Evolutionary conservation across 2,113 vertebrate genomes (phyloP), one percentile per base, ranked within the genome.

Genomic region (Ginglymostoma cirratum): DNA sequence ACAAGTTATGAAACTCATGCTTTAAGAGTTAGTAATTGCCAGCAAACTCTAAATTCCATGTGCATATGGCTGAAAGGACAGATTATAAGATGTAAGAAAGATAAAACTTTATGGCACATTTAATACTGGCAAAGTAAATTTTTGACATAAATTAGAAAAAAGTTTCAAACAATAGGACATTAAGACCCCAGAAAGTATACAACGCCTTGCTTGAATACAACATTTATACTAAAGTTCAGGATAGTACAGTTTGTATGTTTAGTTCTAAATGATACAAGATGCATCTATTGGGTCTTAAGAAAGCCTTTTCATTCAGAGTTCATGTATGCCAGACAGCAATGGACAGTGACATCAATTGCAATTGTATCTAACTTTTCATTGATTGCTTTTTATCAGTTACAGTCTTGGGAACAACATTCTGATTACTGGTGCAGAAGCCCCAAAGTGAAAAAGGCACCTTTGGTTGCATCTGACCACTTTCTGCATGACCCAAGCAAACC

Each of bases 1-100:
- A 65, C 94, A 76, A 95, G 94, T 76, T 95, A 23, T 72, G 94
- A 12, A 34, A 52, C 93, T 45, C 15, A 70, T 95, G 42, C 42
- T 45, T 95, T 72, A 17, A 70, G 94, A 48, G 94, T 72, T 72
- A 95, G 69, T 48, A 45, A 95, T 72, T 70, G 69, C 42, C 94
- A 76, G 69, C 42, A 72, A 69, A 72, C 42, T 94, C 65, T 24
- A 72, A 27, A 95, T 42, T 94, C 94, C 69, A 48, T 48, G 67
- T 42, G 72, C 67, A 70, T 95, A 34, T 48, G 94, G 45, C 27
- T 95, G 69, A 72, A 95, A 95, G 94, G 94, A 45, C 67, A 72
- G 94, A 30, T 72, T 95, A 52, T 70, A 72, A 27, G 27, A 95
- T 48, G 21, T 34, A 48, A 48, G 38, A 76, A 70, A 72, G 27